Evolutionary conservation across 2,797 vertebrate genomes (phyloP).

Genomic region (Coendou prehensilis): DNA sequence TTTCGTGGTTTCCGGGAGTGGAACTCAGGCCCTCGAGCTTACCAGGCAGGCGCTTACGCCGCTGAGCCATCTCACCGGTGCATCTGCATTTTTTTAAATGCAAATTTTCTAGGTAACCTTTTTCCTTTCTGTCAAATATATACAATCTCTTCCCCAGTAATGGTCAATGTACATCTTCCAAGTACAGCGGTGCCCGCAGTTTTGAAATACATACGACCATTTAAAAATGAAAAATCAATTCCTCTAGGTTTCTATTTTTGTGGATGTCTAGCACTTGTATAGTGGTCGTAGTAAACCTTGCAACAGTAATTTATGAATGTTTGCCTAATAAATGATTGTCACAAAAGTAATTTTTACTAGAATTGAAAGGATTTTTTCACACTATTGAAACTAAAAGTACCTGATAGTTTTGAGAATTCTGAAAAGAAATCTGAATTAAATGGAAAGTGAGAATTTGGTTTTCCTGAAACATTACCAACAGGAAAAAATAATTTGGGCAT

Average conservation of each 20-base stretch:
- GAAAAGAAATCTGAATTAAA: background rate
- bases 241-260: background rate
- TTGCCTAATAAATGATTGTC: background rate
- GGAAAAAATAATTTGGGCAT: background rate
- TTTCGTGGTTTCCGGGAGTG: too few relatives aligned
- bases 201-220: background rate
- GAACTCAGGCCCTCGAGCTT: too few relatives aligned
- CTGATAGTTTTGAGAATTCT: background rate
- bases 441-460: background rate
- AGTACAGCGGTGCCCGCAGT: background rate
- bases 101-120: background rate
- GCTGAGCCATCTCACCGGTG: too few relatives aligned
- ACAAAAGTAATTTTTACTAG: background rate
- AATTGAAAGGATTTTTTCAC: background rate
- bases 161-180: background rate
- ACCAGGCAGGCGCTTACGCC: too few relatives aligned
- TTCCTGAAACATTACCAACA: background rate
- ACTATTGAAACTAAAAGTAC: background rate
- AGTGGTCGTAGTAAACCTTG: background rate
- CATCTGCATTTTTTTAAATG: background rate
- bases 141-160: background rate
- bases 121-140: background rate
- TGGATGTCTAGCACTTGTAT: background rate
- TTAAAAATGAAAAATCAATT: background rate
- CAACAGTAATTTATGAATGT: background rate